phyloP scores from a whole-genome alignment of 2,888 invertebrate species.

The Pteria penguin region DNA sequence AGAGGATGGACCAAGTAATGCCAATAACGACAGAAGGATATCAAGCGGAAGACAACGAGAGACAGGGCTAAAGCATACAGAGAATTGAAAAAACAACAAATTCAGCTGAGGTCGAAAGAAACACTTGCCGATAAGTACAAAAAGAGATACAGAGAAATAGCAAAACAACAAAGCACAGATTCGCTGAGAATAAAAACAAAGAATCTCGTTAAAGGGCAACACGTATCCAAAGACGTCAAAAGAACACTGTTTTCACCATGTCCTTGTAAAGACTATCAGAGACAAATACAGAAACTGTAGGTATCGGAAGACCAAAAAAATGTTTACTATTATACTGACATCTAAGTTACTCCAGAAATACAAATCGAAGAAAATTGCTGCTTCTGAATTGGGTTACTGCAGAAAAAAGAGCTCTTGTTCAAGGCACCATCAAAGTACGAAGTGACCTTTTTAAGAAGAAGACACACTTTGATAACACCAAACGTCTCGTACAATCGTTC shows the following conservation, averaged over 20 bases:
- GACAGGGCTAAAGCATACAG: slow-evolving; percentile 32
- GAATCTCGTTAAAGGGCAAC: slow-evolving; percentile 15
- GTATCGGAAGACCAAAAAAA: slow-evolving; percentile 7
- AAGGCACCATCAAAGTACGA: no score
- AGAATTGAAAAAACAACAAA: slow-evolving; percentile 12
- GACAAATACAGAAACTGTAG: slow-evolving; percentile 28
- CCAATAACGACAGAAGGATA: no score
- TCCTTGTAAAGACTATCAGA: slow-evolving; percentile 19
- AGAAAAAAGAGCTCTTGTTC: no score
- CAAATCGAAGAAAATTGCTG: not conserved
- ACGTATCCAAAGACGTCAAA: slow-evolving; percentile 9
- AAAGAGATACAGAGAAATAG: not conserved
- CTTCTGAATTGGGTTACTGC: not conserved
- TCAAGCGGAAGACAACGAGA: slow-evolving; percentile 10
- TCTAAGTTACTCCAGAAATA: not conserved
- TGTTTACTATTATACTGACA: not conserved
- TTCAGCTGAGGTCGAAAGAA: slow-evolving; percentile 2
- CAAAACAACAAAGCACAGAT: not conserved
- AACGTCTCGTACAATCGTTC: no score
- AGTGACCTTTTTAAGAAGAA: no score
- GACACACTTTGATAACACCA: no score
- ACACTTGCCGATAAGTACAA: not conserved
- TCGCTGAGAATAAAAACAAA: slow-evolving; percentile 39
- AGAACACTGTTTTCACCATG: slow-evolving; percentile 35
- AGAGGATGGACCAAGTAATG: no score